These are phyloP conservation scores for Diplolepis rosae DNA, from an alignment of 2,888 invertebrate species.

Conservation along the genomic window DNA sequence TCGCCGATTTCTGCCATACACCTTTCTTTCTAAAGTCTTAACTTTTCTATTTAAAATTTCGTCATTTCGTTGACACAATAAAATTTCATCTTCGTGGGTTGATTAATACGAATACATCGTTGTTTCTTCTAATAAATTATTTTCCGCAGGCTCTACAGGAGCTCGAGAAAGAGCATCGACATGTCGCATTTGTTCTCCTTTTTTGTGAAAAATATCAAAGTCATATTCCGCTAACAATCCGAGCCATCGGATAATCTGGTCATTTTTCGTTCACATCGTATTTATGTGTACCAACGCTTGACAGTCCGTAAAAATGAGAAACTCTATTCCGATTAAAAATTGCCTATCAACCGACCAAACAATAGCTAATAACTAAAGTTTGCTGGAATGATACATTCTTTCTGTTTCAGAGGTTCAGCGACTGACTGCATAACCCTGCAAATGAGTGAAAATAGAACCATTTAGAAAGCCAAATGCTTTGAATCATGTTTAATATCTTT, in stretches of 20 bases:
- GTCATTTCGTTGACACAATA: constrained; percentile 25
- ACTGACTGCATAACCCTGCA: too few species aligned
- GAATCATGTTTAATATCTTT: too few species aligned
- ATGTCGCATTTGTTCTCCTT: constrained; percentile 42
- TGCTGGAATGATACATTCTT: constrained; percentile 46
- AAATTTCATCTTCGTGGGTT: constrained; percentile 7
- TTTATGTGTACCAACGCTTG: constrained; percentile 54
- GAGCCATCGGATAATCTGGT: constrained; percentile 48
- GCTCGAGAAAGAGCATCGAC: constrained; percentile 47
- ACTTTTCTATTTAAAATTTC: neutral
- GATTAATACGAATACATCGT: too few species aligned
- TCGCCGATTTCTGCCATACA: neutral
- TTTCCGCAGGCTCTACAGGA: constrained; percentile 26
- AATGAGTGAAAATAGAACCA: too few species aligned
- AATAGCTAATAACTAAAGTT: constrained; percentile 56
- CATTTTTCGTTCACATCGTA: constrained; percentile 50
- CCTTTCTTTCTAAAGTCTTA: constrained; percentile 25
- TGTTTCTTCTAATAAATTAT: neutral
- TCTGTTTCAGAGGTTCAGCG: constrained; percentile 49
- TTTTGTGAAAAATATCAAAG: constrained; percentile 38
- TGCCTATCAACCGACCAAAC: constrained; percentile 52
- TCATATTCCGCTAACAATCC: constrained; percentile 40
- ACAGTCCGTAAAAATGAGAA: constrained; percentile 38
- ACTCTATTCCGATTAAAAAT: constrained; percentile 1
- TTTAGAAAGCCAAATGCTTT: too few species aligned